These are phyloP conservation scores for Leptinotarsa undecemlineata DNA, from an alignment of 1,140 invertebrate species.

Conservation along the genomic window DNA sequence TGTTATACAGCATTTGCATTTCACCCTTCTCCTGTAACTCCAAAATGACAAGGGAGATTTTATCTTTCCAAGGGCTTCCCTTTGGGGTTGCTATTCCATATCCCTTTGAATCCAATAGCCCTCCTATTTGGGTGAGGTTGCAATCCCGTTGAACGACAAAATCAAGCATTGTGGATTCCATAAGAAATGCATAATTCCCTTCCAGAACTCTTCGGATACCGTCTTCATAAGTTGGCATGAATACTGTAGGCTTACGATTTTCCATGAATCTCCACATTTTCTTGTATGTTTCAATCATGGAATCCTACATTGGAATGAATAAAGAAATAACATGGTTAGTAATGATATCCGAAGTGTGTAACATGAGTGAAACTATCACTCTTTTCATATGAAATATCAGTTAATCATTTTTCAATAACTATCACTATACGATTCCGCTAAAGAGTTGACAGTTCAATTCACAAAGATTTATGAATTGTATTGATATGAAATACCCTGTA, in stretches of 20 bases:
- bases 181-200: constrained; percentile 89
- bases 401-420: too few relatives aligned
- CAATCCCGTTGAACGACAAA: constrained; percentile 88
- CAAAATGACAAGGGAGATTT: constrained; percentile 91
- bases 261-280: constrained; percentile 90
- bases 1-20: constrained; percentile 93
- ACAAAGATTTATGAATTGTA: too few relatives aligned
- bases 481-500: too few relatives aligned
- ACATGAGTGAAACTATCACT: too few relatives aligned
- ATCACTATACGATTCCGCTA: too few relatives aligned
- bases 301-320: constrained; percentile 64
- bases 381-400: too few relatives aligned
- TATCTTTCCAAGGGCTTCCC: constrained; percentile 92
- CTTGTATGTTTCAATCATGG: constrained; percentile 81
- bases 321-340: neutral
- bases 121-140: constrained; percentile 88
- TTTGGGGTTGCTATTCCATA: constrained; percentile 89
- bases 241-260: constrained; percentile 72
- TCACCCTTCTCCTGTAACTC: constrained; percentile 94
- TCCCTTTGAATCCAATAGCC: constrained; percentile 39
- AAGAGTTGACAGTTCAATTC: too few relatives aligned
- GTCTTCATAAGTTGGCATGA: constrained; percentile 75
- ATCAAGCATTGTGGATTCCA: constrained; percentile 94
- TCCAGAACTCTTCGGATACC: constrained; percentile 77
- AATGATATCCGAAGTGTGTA: too few relatives aligned